Evolutionary conservation across 2,888 invertebrate species (phyloP), one percentile per base, ranked within the genome.

Genomic region (Heliconius hortense): DNA sequence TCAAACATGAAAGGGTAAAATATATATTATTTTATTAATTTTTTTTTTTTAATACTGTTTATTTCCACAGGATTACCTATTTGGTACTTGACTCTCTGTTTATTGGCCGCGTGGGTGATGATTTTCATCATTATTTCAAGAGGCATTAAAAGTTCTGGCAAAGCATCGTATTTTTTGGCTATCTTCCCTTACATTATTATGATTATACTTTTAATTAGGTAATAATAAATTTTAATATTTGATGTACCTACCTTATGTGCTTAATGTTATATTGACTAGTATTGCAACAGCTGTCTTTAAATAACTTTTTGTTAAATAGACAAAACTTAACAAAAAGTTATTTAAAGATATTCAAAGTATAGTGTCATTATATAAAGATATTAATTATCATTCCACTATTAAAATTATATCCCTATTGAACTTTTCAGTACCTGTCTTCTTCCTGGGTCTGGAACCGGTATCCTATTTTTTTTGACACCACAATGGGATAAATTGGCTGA

Each of bases 141-240:
- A 79, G 97, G 97, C 15, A 96, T 97, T 1, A 96, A 96, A 87
- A 96, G 96, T 83, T 96, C 97, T 0, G 97, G 97, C 67, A 97
- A 97, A 88, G 96, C 96, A 0, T 96, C 98, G 0, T 98, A 98
- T 89, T 97, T 98, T 88, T 96, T 98, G n/a, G 98, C 98, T 0
- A 88, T 98, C 4, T 97, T 97, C 86, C 98, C 98, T 0, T 97
- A 97, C 84, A 94, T 97, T 8, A 96, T 98, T 72, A 95, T 98
- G 89, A 90, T 97, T 76, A 95, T 95, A 53, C 90, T 98, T 66
- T 94, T 98, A 21, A 95, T 97, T 72, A 95, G 92, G 91, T 94
- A 84, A 82, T 11, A 4, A 31, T 68, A 68, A 21, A 48, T 31
- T 18, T 28, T n/a, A 5, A 39, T 64, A 64, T 21, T n/a, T 35